Percentiles rank a stretch among this genome's conserved stretches.
Conservation (phyloP, 1,140 invertebrate species). For the Trypoxylus dichotomus region DNA sequence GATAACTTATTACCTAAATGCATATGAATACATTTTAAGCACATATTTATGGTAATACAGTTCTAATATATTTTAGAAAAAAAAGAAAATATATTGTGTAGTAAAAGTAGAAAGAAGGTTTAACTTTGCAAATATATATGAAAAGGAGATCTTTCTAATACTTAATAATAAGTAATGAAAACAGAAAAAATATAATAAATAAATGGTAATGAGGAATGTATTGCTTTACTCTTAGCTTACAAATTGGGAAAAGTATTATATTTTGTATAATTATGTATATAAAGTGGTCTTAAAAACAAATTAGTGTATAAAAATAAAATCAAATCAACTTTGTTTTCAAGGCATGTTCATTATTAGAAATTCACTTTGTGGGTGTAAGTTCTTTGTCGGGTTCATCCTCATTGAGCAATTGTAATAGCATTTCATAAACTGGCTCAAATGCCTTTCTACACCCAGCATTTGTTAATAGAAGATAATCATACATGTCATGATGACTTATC, state of each 20-base stretch:
- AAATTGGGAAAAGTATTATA: not conserved
- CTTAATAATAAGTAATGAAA: not conserved
- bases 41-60: no score
- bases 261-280: not conserved
- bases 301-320: slow-evolving; percentile 15
- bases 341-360: not conserved
- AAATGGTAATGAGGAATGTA: slow-evolving; percentile 13
- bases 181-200: not conserved
- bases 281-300: not conserved
- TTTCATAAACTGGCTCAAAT: slow-evolving; percentile 78
- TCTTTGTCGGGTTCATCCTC: slow-evolving; percentile 74
- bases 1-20: no score
- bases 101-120: not conserved
- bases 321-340: not conserved
- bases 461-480: slow-evolving; percentile 85
- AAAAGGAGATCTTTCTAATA: slow-evolving; percentile 12
- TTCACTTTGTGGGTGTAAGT: slow-evolving; percentile 69
- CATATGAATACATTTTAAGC: no score
- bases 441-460: slow-evolving; percentile 80
- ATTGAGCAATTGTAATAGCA: slow-evolving; percentile 72
- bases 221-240: not conserved
- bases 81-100: not conserved
- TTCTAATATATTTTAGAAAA: not conserved
- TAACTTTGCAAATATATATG: not conserved
- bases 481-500: slow-evolving; percentile 85